A percentile compares a stretch with the other conserved stretches of the same genome.
phyloP scores from a whole-genome alignment of 2,888 invertebrate species.

The Diaphora mendica region DNA sequence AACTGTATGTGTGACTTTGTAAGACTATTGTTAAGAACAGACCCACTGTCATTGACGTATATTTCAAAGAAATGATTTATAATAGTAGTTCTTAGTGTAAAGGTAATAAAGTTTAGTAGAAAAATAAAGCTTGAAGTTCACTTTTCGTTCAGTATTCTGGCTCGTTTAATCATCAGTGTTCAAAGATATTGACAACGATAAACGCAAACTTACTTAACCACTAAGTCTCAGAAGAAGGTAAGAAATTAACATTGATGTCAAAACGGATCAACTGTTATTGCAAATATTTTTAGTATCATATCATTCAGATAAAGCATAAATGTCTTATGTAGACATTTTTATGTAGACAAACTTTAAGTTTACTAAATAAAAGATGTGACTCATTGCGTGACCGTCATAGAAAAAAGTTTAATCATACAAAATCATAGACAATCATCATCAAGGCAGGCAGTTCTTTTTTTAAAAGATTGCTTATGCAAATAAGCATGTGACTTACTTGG shows the following conservation, averaged over 20 bases:
- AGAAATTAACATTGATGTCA: not conserved
- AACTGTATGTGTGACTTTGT: slow-evolving; percentile 41
- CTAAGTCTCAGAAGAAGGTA: not conserved
- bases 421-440: slow-evolving; percentile 6
- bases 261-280: not conserved
- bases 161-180: not conserved
- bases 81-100: not conserved
- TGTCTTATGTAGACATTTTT: not conserved
- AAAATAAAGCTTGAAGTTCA: not conserved
- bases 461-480: not conserved
- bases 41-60: slow-evolving; percentile 35
- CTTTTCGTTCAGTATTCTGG: not conserved
- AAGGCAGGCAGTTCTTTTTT: not conserved
- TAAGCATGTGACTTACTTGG: not conserved
- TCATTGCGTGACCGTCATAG: slow-evolving; percentile 12
- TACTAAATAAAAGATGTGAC: not conserved
- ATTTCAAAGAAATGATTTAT: slow-evolving; percentile 1
- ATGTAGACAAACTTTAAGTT: not conserved
- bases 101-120: not conserved
- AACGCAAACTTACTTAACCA: not conserved
- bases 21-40: slow-evolving; percentile 43
- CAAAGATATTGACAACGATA: not conserved
- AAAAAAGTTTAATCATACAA: slow-evolving; percentile 23
- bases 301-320: not conserved
- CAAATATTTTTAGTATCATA: not conserved